Base-by-base conservation (phyloP, 2,797 vertebrate species). In the Ambastaia sidthimunki region DNA sequence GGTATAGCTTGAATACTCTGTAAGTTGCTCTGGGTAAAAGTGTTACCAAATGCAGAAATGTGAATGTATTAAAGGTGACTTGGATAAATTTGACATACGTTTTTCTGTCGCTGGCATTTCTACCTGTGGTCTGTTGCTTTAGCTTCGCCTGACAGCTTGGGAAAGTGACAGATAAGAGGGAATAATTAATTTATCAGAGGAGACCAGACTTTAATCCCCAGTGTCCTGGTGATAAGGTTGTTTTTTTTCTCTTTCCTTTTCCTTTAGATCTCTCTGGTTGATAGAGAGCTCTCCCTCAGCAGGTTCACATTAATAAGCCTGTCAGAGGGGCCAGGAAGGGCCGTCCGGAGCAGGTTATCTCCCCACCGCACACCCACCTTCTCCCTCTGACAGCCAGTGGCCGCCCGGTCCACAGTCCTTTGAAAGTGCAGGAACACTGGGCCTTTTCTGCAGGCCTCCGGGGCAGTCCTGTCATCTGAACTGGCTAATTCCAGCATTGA, bases 171-270 rank as follows among this genome's bases (percentile, higher is more conserved):
- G 90, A 92, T 93, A 90, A 93, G 91, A 92, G 85, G 75, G 85
- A 93, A 92, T 93, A 92, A 93, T 94, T 94, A 94, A 94, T 94
- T 94, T 93, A 93, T 93, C 83, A 85, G 87, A 86, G 89, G 87
- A 85, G 87, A 85, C 88, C 89, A 92, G 91, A 90, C 92, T 93
- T 91, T 93, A 94, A 93, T 94, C 94, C 91, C 89, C 76, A 90
- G 91, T 92, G 89, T 92, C 91, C 88, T 76, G 80, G 90, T 88
- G 92, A 94, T 95, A 94, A 93, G 91, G 84, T 85, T 91, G 90
- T 90, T 93, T 90, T 91, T 89, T 92, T 91, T 13, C 52, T 76
- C 55, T 71, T 62, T 76, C 54, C 72, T 78, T 60, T 75, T 70
- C 68, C 68, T 21, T 86, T 86, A 93, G 94, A 93, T 90, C 80